Evolutionary conservation across 2,888 invertebrate species (phyloP), one percentile per base, ranked within the genome.

Genomic region (Auanema sp.): DNA sequence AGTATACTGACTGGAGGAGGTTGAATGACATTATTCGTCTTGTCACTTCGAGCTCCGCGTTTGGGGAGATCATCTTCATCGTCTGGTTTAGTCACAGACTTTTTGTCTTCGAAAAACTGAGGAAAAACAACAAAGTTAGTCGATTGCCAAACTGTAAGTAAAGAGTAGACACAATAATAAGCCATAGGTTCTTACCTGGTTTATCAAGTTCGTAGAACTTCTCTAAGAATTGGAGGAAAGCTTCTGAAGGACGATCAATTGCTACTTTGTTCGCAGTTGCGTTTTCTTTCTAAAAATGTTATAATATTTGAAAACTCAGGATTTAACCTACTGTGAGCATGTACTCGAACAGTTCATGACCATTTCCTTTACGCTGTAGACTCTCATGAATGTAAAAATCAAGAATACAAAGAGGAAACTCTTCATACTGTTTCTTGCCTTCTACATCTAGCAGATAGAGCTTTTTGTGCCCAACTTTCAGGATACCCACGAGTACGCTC

Each of bases 371-470:
- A 59, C 95, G 89, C 85, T 95, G 96, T 54, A 89, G 88, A 1
- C 90, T 89, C 83, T 90, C 90, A 79, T 91, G 85, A 23, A 97
- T 89, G 85, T 91, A 97, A 87, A 97, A 97, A 85, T 97, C 96
- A 56, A 97, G 88, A 65, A 97, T 89, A 85, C 95, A 95, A 24
- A 92, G 87, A 0, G 93, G 90, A 69, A 90, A 88, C 18, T 70
- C 75, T 65, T 72, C 71, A 47, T 64, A 80, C n/a, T 69, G 69
- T 23, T 62, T 56, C 4, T 70, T 69, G 16, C 71, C 70, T 2
- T 68, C 69, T 10, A 23, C 62, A 61, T 80, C 71, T 8, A 69
- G 68, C 12, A 80, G 65, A 86, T 92, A 97, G 59, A 97, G 87
- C 80, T 91, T 90, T 86, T 95, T 96, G 70, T 87, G 88, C 33